These are phyloP conservation scores for Nyctalus aviator DNA, from an alignment of 2,797 vertebrate genomes.

Conservation along the genomic window DNA sequence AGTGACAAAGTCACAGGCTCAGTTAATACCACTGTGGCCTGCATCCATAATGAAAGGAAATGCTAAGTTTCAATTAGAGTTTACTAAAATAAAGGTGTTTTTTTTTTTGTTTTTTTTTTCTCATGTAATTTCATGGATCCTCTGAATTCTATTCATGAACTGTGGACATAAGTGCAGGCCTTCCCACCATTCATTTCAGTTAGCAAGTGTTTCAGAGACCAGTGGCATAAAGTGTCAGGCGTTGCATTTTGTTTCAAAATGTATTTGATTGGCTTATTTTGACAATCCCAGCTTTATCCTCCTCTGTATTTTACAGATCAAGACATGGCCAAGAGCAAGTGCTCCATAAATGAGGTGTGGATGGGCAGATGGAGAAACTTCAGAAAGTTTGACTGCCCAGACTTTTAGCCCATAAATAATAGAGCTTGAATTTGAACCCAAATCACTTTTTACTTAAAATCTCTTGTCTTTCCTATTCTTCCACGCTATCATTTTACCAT, in stretches of 20 bases:
- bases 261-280: conserved; percentile 51
- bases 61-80: neutral
- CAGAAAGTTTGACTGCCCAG: neutral
- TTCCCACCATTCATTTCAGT: neutral
- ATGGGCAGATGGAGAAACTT: neutral
- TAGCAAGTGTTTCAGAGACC: neutral
- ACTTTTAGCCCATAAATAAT: neutral
- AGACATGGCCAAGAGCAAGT: conserved; percentile 20
- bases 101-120: neutral
- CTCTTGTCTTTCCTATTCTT: neutral
- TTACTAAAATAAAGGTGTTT: neutral
- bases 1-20: conserved; percentile 53
- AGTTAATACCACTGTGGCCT: conserved; percentile 55
- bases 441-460: neutral
- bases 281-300: neutral
- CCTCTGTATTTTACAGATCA: conserved; percentile 43
- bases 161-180: neutral
- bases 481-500: neutral
- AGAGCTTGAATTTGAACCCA: conserved; percentile 40
- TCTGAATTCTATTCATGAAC: neutral
- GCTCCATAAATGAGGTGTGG: neutral
- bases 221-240: neutral
- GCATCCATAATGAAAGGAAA: conserved; percentile 55
- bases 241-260: conserved; percentile 37
- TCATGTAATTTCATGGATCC: neutral